Evolutionary conservation across 1,140 invertebrate species (phyloP).

Genomic region (Bombus impatiens): DNA sequence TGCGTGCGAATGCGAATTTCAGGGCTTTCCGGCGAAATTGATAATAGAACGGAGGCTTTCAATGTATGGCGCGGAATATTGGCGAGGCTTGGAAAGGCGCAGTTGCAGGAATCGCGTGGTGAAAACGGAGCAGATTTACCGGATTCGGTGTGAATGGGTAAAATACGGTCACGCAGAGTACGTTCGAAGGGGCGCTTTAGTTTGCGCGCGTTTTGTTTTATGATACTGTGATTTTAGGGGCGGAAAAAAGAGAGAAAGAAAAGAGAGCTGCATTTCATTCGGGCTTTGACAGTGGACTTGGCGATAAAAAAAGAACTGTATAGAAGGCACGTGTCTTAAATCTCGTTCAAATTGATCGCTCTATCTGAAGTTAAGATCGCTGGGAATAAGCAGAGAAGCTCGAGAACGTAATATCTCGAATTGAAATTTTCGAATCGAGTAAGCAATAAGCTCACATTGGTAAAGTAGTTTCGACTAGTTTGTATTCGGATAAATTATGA

Average conservation of each 20-base stretch:
- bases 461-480: no score
- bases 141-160: not conserved
- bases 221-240: not conserved
- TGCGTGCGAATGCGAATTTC: conserved; percentile 51
- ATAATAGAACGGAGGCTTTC: conserved; percentile 38
- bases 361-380: no score
- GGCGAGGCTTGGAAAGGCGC: not conserved
- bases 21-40: conserved; percentile 52
- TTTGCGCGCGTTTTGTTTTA: not conserved
- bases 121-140: not conserved
- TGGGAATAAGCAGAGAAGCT: no score
- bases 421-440: no score
- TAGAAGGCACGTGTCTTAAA: no score
- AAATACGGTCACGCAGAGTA: not conserved
- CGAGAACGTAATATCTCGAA: no score
- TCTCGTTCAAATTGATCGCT: no score
- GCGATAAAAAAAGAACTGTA: no score
- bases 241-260: not conserved
- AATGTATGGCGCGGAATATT: not conserved
- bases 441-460: no score
- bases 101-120: not conserved
- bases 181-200: not conserved
- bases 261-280: no score
- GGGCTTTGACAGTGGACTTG: no score
- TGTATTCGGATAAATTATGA: no score